Conservation (phyloP, 2,888 invertebrate genomes). For the Embidobia sp. region DNA sequence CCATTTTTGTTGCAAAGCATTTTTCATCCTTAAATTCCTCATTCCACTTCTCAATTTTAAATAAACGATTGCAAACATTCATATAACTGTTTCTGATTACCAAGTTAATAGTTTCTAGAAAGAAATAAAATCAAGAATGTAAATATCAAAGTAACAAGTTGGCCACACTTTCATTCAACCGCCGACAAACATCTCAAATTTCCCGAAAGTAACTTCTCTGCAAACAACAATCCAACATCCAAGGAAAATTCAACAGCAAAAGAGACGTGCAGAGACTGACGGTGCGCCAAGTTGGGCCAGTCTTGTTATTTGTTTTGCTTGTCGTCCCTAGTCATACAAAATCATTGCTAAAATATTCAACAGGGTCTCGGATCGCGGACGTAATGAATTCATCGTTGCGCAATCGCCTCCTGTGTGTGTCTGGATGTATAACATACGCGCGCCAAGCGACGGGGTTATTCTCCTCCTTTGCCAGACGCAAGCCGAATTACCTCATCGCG, state of each 20-base stretch:
- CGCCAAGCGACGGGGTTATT: constrained; percentile 48
- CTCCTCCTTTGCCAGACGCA: constrained; percentile 49
- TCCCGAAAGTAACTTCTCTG: constrained; percentile 48
- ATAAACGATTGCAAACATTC: too few relatives aligned
- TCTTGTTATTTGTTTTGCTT: constrained; percentile 62
- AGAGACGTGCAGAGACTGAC: constrained; percentile 8
- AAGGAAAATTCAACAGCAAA: constrained; percentile 40
- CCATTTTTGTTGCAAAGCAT: too few relatives aligned
- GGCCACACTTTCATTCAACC: constrained; percentile 14
- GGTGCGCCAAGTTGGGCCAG: constrained; percentile 45
- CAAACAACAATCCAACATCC: constrained; percentile 46
- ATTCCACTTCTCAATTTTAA: too few relatives aligned
- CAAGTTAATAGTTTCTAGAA: constrained; percentile 47
- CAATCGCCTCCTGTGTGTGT: constrained; percentile 53
- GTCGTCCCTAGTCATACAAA: constrained; percentile 57
- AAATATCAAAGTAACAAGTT: constrained; percentile 29
- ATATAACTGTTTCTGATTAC: too few relatives aligned
- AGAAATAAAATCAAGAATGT: too few relatives aligned
- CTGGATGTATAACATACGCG: constrained; percentile 57
- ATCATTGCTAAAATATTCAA: constrained; percentile 62
- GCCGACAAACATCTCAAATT: constrained; percentile 48
- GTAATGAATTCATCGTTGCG: constrained; percentile 64
- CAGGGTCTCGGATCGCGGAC: constrained; percentile 57
- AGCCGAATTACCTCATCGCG: constrained; percentile 63
- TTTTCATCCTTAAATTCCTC: too few relatives aligned